A percentile compares a stretch with the other conserved stretches of the same genome.
phyloP scores from a whole-genome alignment of 2,113 vertebrate species.

The Paramisgurnus dabryanus region DNA sequence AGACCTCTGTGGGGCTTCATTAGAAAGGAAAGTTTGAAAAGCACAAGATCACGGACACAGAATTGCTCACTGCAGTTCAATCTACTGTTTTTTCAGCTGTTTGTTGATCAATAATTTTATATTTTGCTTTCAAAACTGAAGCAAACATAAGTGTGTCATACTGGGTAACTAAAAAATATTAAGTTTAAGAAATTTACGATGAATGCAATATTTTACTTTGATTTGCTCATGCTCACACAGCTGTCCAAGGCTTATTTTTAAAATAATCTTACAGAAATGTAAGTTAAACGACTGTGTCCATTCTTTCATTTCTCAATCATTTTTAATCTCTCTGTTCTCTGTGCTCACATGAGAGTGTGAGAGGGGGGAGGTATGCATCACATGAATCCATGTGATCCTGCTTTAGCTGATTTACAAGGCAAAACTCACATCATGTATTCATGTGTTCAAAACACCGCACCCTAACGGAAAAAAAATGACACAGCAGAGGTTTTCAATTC shows the following conservation, averaged over 20 bases:
- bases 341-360: conserved; percentile 21
- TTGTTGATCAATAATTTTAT: background rate
- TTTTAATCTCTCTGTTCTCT: conserved; percentile 39
- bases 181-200: background rate
- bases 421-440: background rate
- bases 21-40: background rate
- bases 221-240: background rate
- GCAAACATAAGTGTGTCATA: background rate
- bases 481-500: background rate
- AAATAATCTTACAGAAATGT: background rate
- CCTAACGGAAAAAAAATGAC: background rate
- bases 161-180: background rate
- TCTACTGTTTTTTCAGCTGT: background rate
- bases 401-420: background rate
- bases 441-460: background rate
- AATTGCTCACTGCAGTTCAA: background rate
- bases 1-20: background rate
- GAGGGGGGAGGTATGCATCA: conserved; percentile 44
- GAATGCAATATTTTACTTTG: background rate
- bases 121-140: background rate
- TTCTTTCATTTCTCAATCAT: background rate
- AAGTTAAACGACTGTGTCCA: background rate
- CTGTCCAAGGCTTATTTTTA: background rate
- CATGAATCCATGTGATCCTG: conserved; percentile 61
- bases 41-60: background rate